Base-by-base conservation (phyloP, 2,797 vertebrate species). In the Tauraco hartlaubi region DNA sequence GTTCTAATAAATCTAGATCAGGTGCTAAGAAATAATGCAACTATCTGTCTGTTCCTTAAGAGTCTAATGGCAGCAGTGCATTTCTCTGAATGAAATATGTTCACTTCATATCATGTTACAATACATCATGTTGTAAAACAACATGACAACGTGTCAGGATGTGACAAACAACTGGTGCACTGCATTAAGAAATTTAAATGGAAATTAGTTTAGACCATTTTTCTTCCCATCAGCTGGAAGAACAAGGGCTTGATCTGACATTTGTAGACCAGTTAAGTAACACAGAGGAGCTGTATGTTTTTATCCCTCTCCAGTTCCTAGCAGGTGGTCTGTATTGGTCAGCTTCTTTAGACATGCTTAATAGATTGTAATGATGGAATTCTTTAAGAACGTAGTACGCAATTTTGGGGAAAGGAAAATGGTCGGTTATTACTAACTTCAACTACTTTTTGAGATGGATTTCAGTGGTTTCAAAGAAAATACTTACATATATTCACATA, bases 161-260 rank as follows among this genome's bases (percentile, higher is more conserved):
- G 90, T 94, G 95, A 96, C 95, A 75, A 97, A 82, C 94, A 93
- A 85, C 77, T 85, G 51, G 94, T 76, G 68, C 3, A 19, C n/a
- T 46, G 76, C 92, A 97, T 97, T 88, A 95, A 90, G 92, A 88
- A 96, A 93, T 96, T 83, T 95, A 97, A 97, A 96, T 95, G 85
- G 82, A 96, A 95, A 93, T 95, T 56, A 92, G 49, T 91, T 79
- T 43, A 71, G 92, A 88, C 61, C 84, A 84, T 93, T 92, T 96
- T 92, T 96, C 90, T 94, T 95, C 79, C 96, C 77, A 94, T 94
- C 94, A 91, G 15, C 66, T 88, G 82, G 66, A 94, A 84, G 73
- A 94, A 68, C 22, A 49, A 39, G 87, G 25, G 69, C 31, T 94
- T 44, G 39, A 59, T 81, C 37, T 71, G 92, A 90, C 90, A 21